A percentile compares a stretch with the other conserved stretches of the same genome.
Evolutionary conservation across 1,140 invertebrate species (phyloP).

Genomic region (Drosophila tristis): DNA sequence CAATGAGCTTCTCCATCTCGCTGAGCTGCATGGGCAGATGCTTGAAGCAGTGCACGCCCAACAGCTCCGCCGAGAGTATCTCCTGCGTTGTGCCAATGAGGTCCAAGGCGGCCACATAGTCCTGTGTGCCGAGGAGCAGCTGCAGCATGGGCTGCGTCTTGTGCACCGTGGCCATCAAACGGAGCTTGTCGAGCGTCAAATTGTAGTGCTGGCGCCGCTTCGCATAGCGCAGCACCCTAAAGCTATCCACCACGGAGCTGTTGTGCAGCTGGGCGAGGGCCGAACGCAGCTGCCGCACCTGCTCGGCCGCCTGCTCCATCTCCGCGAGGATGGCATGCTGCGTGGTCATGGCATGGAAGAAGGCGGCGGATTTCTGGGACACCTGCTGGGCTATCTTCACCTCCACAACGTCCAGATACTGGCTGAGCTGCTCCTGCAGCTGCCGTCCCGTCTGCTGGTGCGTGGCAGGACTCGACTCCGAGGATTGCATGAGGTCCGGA

Average conservation of each 20-base stretch:
- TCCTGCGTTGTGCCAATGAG: conserved; percentile 97
- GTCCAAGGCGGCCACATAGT: conserved; percentile 98
- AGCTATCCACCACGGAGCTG: conserved; percentile 91
- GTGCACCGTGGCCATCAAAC: conserved; percentile 97
- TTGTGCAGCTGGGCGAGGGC: conserved; percentile 90
- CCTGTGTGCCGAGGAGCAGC: conserved; percentile 95
- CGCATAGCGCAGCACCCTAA: conserved; percentile 90
- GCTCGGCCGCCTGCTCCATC: conserved; percentile 91
- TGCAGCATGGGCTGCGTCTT: conserved; percentile 99
- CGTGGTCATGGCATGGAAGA: conserved; percentile 98
- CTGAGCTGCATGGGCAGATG: conserved; percentile 97
- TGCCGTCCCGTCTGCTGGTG: conserved; percentile 84
- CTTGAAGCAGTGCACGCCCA: conserved; percentile 96
- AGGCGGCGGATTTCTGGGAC: conserved; percentile 96
- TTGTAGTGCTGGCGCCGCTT: conserved; percentile 87
- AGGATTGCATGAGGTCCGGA: conserved; percentile 86
- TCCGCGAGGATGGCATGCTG: conserved; percentile 97
- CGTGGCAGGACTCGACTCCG: conserved; percentile 18
- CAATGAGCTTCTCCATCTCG: conserved; percentile 98
- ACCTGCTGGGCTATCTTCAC: conserved; percentile 98
- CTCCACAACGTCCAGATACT: conserved; percentile 97
- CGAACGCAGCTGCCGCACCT: conserved; percentile 90
- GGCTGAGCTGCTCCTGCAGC: conserved; percentile 91
- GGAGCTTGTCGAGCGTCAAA: conserved; percentile 90
- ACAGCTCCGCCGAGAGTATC: conserved; percentile 94